phyloP scores from a whole-genome alignment of 2,888 invertebrate genomes.

The Spodoptera exigua region DNA sequence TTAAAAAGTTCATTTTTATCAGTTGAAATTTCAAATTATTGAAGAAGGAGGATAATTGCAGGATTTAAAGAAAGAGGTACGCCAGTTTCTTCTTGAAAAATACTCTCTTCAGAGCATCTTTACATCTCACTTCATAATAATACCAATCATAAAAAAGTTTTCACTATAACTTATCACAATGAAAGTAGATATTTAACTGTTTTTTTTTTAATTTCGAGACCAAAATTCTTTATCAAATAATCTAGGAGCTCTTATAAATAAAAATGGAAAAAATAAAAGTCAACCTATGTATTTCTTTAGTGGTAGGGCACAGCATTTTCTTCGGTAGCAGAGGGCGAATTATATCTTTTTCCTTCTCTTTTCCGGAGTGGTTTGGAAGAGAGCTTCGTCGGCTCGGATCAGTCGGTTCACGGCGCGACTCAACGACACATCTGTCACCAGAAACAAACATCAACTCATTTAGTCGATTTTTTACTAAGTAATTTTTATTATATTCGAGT shows the following conservation, averaged over 20 bases:
- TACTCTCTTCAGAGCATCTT: too few relatives aligned
- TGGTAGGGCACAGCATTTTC: slow-evolving; percentile 32
- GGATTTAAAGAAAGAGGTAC: too few relatives aligned
- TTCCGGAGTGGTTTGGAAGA: slow-evolving; percentile 84
- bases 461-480: slow-evolving; percentile 36
- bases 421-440: slow-evolving; percentile 86
- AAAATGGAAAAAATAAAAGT: not conserved
- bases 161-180: too few relatives aligned
- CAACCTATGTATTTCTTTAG: slow-evolving; percentile 9
- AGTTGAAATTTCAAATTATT: too few relatives aligned
- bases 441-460: slow-evolving; percentile 64
- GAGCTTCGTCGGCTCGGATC: slow-evolving; percentile 83
- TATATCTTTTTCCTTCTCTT: slow-evolving; percentile 87
- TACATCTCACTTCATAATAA: too few relatives aligned
- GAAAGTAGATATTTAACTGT: too few relatives aligned
- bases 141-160: too few relatives aligned
- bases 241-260: not conserved
- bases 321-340: slow-evolving; percentile 42
- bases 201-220: too few relatives aligned
- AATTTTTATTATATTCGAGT: slow-evolving; percentile 4
- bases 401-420: slow-evolving; percentile 86
- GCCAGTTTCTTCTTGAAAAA: too few relatives aligned
- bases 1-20: too few relatives aligned
- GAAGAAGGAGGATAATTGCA: too few relatives aligned
- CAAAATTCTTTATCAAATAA: too few relatives aligned